These are phyloP conservation scores for Rhinichthys osculus DNA, from an alignment of 2,797 vertebrate genomes.

Conservation along the genomic window DNA sequence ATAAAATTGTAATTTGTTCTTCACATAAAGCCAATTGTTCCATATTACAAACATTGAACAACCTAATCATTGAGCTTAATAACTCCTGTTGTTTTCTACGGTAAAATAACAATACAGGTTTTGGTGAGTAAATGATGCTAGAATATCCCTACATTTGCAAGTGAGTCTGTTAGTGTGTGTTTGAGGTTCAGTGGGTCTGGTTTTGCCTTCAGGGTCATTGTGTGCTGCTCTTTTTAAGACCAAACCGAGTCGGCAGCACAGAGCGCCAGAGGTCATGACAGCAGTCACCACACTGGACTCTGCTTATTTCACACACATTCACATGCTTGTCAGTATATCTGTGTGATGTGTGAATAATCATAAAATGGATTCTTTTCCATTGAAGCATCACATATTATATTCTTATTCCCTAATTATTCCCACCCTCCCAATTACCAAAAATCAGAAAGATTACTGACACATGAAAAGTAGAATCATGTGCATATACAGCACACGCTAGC, in stretches of 20 bases:
- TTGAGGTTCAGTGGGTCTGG: slow-evolving; percentile 43
- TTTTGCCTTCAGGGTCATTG: slow-evolving; percentile 23
- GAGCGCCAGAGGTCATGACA: slow-evolving; percentile 35
- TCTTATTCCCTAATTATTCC: no score
- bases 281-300: slow-evolving; percentile 23
- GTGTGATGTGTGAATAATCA: background rate
- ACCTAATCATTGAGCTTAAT: background rate
- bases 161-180: slow-evolving; percentile 10
- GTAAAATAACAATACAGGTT: background rate
- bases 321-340: background rate
- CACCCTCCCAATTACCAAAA: background rate
- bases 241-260: slow-evolving; percentile 21
- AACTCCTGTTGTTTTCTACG: background rate
- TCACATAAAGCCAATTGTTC: background rate
- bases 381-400: background rate
- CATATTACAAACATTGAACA: no score
- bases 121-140: background rate
- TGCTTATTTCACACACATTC: background rate
- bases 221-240: slow-evolving; percentile 45
- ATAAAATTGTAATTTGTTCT: background rate
- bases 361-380: background rate
- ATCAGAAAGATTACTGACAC: background rate
- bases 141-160: background rate
- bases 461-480: background rate
- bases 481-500: background rate